Conservation (phyloP, 2,888 invertebrate genomes). For the Acleris holmiana region DNA sequence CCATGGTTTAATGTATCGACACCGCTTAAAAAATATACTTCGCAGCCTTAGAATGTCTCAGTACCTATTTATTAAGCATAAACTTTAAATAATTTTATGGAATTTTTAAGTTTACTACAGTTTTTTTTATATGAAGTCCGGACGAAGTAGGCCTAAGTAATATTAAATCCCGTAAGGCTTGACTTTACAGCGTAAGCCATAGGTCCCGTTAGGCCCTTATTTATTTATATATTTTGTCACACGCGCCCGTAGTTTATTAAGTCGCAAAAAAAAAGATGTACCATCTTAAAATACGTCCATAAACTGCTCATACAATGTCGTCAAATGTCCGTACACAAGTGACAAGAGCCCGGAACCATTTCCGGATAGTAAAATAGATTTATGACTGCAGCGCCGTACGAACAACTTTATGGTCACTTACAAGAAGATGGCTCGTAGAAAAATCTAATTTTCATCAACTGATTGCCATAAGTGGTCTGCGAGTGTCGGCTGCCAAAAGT, state of each 20-base stretch:
- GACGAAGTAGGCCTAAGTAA: too few relatives aligned
- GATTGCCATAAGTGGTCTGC: constrained; percentile 11
- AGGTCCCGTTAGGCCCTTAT: too few relatives aligned
- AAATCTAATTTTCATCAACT: constrained; percentile 36
- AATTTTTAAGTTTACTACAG: too few relatives aligned
- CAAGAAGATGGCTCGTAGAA: constrained; percentile 27
- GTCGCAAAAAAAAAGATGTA: not conserved
- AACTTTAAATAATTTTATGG: too few relatives aligned
- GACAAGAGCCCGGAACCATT: constrained; percentile 50
- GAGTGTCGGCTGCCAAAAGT: constrained; percentile 6
- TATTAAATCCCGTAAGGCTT: too few relatives aligned
- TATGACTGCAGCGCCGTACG: constrained; percentile 26
- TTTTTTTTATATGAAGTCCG: too few relatives aligned
- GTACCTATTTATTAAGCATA: too few relatives aligned
- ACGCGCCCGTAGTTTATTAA: constrained; percentile 2
- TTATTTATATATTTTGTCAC: too few relatives aligned
- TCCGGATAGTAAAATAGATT: constrained; percentile 38
- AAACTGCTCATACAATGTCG: constrained; percentile 37
- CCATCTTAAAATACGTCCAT: constrained; percentile 21
- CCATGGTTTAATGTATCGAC: too few relatives aligned
- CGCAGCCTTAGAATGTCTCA: too few relatives aligned
- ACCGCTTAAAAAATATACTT: too few relatives aligned
- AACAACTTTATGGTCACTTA: constrained; percentile 35
- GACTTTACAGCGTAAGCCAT: too few relatives aligned
- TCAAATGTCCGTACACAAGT: constrained; percentile 37